These are phyloP conservation scores for Pseudomyrmex sp. DNA, from an alignment of 1,140 invertebrate species.

Conservation along the genomic window DNA sequence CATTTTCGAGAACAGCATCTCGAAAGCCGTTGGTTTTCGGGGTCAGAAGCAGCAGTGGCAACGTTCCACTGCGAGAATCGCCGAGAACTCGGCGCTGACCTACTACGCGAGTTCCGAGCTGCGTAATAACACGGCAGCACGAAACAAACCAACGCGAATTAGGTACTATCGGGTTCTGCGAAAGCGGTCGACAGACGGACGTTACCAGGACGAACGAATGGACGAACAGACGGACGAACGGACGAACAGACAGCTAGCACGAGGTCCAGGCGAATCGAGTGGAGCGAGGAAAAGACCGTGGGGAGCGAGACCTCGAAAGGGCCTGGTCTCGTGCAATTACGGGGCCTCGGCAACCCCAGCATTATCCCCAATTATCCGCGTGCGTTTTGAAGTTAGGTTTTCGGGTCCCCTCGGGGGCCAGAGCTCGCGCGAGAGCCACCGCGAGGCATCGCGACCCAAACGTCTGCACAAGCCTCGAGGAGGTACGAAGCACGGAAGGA, in stretches of 20 bases:
- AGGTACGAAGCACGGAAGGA: slow-evolving; percentile 50
- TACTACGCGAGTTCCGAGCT: slow-evolving; percentile 64
- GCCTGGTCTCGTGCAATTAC: slow-evolving; percentile 81
- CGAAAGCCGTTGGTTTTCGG: slow-evolving; percentile 54
- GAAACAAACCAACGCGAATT: slow-evolving; percentile 80
- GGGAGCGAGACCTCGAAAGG: slow-evolving; percentile 74
- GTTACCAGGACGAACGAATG: slow-evolving; percentile 59
- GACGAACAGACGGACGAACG: slow-evolving; percentile 34
- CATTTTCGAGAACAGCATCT: slow-evolving; percentile 38
- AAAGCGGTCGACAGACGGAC: slow-evolving; percentile 75
- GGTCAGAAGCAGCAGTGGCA: slow-evolving; percentile 58
- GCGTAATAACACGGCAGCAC: slow-evolving; percentile 80
- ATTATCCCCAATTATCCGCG: slow-evolving; percentile 84
- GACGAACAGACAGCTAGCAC: slow-evolving; percentile 66
- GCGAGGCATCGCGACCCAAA: slow-evolving; percentile 71
- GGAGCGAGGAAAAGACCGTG: slow-evolving; percentile 62
- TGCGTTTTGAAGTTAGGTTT: slow-evolving; percentile 81
- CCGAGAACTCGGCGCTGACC: slow-evolving; percentile 55
- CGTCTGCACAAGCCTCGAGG: slow-evolving; percentile 60
- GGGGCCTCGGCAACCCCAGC: slow-evolving; percentile 78
- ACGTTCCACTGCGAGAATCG: slow-evolving; percentile 60
- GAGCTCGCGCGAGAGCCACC: slow-evolving; percentile 72
- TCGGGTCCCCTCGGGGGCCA: slow-evolving; percentile 73
- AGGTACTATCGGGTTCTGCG: slow-evolving; percentile 76
- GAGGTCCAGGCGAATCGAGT: slow-evolving; percentile 44